These are phyloP conservation scores for Gryllus longicercus DNA, from an alignment of 2,888 invertebrate genomes.

Conservation along the genomic window DNA sequence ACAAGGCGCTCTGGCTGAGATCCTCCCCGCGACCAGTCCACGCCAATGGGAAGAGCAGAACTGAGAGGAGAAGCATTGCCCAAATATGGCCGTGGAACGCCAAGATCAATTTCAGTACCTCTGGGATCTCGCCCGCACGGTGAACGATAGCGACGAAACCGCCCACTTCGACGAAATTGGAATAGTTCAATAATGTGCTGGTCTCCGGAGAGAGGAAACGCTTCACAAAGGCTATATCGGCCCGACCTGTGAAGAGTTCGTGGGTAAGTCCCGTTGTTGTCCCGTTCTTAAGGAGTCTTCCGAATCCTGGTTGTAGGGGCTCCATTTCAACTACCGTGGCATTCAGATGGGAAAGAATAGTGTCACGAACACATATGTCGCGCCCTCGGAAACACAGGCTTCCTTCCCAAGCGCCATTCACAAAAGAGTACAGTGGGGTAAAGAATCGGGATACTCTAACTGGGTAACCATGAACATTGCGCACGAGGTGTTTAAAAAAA, in stretches of 20 bases:
- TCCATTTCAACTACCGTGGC: not conserved
- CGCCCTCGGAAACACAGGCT: not conserved
- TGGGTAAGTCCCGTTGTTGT: not conserved
- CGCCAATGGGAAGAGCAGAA: too few relatives aligned
- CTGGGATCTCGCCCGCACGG: too few relatives aligned
- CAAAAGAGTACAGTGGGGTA: not conserved
- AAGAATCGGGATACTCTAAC: not conserved
- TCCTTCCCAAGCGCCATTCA: not conserved
- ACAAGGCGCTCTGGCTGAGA: not conserved
- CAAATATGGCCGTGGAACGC: too few relatives aligned
- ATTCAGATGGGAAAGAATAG: not conserved
- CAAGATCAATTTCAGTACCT: too few relatives aligned
- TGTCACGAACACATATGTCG: not conserved
- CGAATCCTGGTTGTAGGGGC: not conserved
- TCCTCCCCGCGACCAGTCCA: too few relatives aligned
- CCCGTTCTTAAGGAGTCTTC: not conserved
- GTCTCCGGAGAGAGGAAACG: not conserved
- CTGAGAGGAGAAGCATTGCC: too few relatives aligned
- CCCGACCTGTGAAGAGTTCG: not conserved
- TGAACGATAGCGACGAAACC: too few relatives aligned
- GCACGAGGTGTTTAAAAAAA: not conserved
- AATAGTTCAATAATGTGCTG: too few relatives aligned
- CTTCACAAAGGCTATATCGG: not conserved
- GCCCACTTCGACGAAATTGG: too few relatives aligned
- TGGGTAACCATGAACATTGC: not conserved